Conservation (phyloP, 2,888 invertebrate genomes). For the Endomychus coccineus region DNA sequence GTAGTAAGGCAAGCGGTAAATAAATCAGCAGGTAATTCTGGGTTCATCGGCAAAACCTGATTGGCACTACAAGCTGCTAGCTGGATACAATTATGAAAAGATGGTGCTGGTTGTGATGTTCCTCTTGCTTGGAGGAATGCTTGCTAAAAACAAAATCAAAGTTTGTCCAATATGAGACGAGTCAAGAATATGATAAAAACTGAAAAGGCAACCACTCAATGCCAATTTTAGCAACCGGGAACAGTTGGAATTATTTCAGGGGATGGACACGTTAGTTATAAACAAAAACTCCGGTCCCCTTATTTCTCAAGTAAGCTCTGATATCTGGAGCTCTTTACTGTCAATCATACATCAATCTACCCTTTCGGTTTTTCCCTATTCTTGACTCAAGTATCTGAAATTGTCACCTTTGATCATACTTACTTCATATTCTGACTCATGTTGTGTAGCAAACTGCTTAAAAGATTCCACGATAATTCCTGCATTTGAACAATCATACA, state of each 20-base stretch:
- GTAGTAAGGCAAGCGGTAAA: constrained; percentile 98
- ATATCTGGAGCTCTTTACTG: too few relatives aligned
- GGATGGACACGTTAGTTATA: too few relatives aligned
- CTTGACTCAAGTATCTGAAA: too few relatives aligned
- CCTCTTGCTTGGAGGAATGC: neutral
- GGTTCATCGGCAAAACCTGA: constrained; percentile 93
- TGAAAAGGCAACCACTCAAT: too few relatives aligned
- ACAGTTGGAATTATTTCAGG: neutral
- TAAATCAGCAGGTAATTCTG: constrained; percentile 93
- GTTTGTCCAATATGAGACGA: constrained; percentile 1
- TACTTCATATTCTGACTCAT: constrained; percentile 73
- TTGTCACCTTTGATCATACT: too few relatives aligned
- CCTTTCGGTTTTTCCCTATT: too few relatives aligned
- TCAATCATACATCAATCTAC: too few relatives aligned
- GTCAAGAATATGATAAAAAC: too few relatives aligned
- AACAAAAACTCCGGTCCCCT: too few relatives aligned
- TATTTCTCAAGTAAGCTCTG: too few relatives aligned
- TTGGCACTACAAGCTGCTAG: constrained; percentile 92
- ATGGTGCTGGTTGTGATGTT: constrained; percentile 43
- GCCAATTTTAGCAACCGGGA: too few relatives aligned
- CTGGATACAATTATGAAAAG: constrained; percentile 89
- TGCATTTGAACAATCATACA: constrained; percentile 98
- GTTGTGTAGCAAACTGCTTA: constrained; percentile 83
- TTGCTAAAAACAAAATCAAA: constrained; percentile 12
- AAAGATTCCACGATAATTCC: constrained; percentile 92